A percentile compares a stretch with the other conserved stretches of the same genome.
Evolutionary conservation across 1,140 invertebrate species (phyloP).

Genomic region (Aphaenogaster rudis): DNA sequence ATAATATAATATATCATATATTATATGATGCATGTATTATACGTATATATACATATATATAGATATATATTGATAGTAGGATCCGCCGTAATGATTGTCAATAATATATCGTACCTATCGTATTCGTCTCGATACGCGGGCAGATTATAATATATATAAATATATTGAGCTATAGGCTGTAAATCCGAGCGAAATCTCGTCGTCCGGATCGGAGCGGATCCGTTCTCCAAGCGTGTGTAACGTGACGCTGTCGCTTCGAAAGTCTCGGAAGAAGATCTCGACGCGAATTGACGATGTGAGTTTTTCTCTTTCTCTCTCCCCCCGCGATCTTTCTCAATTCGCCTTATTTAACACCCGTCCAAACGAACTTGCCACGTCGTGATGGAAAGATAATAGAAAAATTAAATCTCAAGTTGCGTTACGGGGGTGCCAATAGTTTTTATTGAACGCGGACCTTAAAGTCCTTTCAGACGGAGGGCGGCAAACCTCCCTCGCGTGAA

Average conservation of each 20-base stretch:
- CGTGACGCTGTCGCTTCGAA: conserved; percentile 68
- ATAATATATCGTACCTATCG: conserved; percentile 83
- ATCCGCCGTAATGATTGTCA: conserved; percentile 85
- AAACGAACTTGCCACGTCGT: neutral
- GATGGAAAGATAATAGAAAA: neutral
- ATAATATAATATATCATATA: neutral
- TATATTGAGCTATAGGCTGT: conserved; percentile 74
- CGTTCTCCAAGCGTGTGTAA: conserved; percentile 55
- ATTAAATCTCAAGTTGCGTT: neutral
- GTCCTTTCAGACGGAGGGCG: too few species aligned
- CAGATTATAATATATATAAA: conserved; percentile 54
- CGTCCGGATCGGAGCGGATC: conserved; percentile 36
- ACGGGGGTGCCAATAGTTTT: neutral
- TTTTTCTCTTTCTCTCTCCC: neutral
- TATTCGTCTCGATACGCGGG: conserved; percentile 56
- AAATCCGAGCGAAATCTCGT: conserved; percentile 70
- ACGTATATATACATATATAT: conserved; percentile 67
- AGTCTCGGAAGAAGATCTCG: neutral
- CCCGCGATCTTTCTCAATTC: neutral
- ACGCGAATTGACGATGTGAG: neutral
- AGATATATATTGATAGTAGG: conserved; percentile 69
- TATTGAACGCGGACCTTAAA: neutral
- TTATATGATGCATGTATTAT: conserved; percentile 40
- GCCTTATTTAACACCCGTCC: neutral
- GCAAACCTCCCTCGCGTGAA: neutral